Base-by-base conservation (phyloP, 2,888 invertebrate species). In the Sarcophaga caerulescens region DNA sequence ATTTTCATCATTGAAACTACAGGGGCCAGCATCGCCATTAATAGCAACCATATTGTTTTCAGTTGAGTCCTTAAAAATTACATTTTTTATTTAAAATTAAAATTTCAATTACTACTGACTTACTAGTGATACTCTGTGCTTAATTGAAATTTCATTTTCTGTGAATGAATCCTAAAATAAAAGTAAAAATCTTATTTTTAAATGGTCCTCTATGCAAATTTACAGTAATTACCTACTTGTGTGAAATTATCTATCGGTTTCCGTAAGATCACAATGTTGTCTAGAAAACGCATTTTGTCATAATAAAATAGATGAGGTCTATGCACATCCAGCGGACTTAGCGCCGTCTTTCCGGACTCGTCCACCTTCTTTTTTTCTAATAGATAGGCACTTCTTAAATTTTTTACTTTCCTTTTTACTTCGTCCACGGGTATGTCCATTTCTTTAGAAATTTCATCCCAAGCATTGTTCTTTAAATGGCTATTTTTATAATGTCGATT, bases 301-400 rank as follows among this genome's bases (percentile, higher is more conserved):
- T 44, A 68, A 44, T 77, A 77, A 12, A 57, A 77, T 12, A 68
- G 45, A 57, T 77, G 76, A 4, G 68, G 52, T 19, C 17, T 35
- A 66, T 76, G 44, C 4, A 19, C 1, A 44, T 76, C 68, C 14
- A 12, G 66, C 17, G 60, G 11, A 3, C 35, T 68, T 17, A 68
- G 23, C 0, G 44, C 68, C 1, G 23, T 66, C 45, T 76, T 66
- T 60, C 45, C 45, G 5, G 68, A 59, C 10, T 8, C 4, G 3
- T n/a, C 77, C 0, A 59, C 77, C 14, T 77, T 68, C 14, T 76
- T 76, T 17, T 68, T 60, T 23, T 77, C 76, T 6, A 66, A 57
- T 3, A 77, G 10, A 17, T 77, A 77, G n/a, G 68, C 66, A 11
- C 44, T 57, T 14, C 76, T 35, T 6, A 77, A 4, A 59, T 77